phyloP scores from a whole-genome alignment of 2,797 vertebrate species.

The Peromyscus melanophrys region DNA sequence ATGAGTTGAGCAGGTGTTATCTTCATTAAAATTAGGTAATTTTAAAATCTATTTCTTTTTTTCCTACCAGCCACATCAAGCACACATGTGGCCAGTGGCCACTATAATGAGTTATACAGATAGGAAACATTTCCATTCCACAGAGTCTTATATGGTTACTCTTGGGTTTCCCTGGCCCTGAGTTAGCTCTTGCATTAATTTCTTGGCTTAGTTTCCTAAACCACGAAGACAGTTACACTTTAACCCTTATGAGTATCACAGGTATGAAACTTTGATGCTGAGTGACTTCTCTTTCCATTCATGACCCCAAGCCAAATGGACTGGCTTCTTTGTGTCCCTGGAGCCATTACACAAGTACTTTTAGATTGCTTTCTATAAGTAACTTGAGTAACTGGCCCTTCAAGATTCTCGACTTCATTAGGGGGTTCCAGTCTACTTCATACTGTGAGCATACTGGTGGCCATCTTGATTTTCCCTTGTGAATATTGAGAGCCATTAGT shows the following conservation, averaged over 20 bases:
- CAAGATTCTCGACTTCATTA: neutral
- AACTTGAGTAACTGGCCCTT: neutral
- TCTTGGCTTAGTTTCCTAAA: neutral
- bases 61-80: neutral
- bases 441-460: no score
- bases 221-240: neutral
- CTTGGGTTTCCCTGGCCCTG: neutral
- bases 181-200: neutral
- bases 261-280: slow-evolving; percentile 2
- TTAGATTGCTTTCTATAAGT: neutral
- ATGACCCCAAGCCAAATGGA: neutral
- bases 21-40: neutral
- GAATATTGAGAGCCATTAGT: neutral
- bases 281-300: neutral
- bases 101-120: neutral
- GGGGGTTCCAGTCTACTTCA: neutral
- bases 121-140: neutral
- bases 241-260: neutral
- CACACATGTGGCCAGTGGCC: neutral
- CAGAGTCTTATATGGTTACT: neutral
- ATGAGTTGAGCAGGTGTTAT: neutral
- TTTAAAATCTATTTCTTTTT: neutral
- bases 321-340: neutral
- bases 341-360: neutral
- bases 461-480: neutral